Evolutionary conservation across 2,113 vertebrate species (phyloP).

Genomic region (Aspidoscelis tigris): DNA sequence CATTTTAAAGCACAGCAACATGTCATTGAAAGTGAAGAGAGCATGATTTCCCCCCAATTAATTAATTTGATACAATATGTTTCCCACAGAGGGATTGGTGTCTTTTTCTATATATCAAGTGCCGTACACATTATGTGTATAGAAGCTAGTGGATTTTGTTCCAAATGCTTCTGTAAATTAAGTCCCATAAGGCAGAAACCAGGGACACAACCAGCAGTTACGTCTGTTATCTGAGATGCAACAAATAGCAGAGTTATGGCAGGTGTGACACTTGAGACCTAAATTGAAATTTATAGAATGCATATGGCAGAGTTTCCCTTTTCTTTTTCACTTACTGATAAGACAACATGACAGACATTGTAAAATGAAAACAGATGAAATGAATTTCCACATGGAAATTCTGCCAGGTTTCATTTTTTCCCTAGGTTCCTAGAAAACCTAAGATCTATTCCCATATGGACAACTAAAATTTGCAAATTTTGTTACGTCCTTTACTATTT

Average conservation of each 20-base stretch:
- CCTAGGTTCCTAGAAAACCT: constrained; percentile 68
- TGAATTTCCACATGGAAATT: constrained; percentile 66
- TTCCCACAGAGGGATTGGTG: constrained; percentile 49
- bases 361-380: constrained; percentile 77
- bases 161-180: constrained; percentile 63
- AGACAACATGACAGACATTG: constrained; percentile 71
- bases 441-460: constrained; percentile 59
- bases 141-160: constrained; percentile 58
- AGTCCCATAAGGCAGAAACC: constrained; percentile 43
- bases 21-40: constrained; percentile 27
- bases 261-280: constrained; percentile 79
- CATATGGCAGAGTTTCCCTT: constrained; percentile 71
- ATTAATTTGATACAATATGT: constrained; percentile 46
- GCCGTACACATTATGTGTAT: constrained; percentile 41
- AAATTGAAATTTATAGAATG: constrained; percentile 78
- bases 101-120: constrained; percentile 47
- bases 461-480: constrained; percentile 65
- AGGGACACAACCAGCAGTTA: constrained; percentile 65
- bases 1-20: constrained; percentile 31
- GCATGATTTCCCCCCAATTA: constrained; percentile 42
- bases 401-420: constrained; percentile 74
- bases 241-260: constrained; percentile 64
- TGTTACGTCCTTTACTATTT: constrained; percentile 65
- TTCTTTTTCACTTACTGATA: constrained; percentile 75
- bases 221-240: constrained; percentile 62